A percentile compares a stretch with the other conserved stretches of the same genome.
phyloP scores from a whole-genome alignment of 2,113 vertebrate genomes.

The Argyrosomus japonicus region DNA sequence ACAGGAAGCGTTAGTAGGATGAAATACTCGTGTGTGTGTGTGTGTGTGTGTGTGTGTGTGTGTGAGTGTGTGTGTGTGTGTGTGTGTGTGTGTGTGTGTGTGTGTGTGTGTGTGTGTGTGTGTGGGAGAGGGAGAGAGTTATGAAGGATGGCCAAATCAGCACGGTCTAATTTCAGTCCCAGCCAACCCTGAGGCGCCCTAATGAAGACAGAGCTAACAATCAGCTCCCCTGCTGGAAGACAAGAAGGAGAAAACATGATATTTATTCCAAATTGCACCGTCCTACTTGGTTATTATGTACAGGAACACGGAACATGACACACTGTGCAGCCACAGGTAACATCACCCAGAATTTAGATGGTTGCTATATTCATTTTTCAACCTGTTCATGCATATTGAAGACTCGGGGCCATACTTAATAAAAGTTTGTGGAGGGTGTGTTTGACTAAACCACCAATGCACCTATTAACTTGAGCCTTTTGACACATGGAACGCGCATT shows the following conservation, averaged over 20 bases:
- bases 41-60: background rate
- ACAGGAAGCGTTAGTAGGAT: slow-evolving; percentile 55
- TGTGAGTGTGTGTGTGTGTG: slow-evolving; percentile 14
- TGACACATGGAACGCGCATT: background rate
- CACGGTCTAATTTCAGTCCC: slow-evolving; percentile 55
- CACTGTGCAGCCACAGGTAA: slow-evolving; percentile 7
- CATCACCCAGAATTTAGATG: slow-evolving; percentile 15
- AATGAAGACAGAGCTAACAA: slow-evolving; percentile 54
- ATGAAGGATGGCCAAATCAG: slow-evolving; percentile 51
- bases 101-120: slow-evolving; percentile 11
- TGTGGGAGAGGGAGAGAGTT: background rate
- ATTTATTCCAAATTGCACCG: slow-evolving; percentile 30
- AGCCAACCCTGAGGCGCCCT: slow-evolving; percentile 30
- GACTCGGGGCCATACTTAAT: background rate
- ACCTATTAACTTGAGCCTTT: background rate
- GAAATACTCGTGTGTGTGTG: slow-evolving; percentile 29
- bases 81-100: slow-evolving; percentile 7
- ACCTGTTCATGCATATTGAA: background rate
- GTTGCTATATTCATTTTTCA: slow-evolving; percentile 6
- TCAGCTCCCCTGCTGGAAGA: slow-evolving; percentile 49
- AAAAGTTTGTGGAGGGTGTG: background rate
- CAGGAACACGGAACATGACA: slow-evolving; percentile 19
- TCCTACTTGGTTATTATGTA: slow-evolving; percentile 24
- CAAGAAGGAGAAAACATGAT: slow-evolving; percentile 18
- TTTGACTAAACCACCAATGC: background rate